Conservation (phyloP, 2,113 vertebrate species). For the Agelaius phoeniceus region DNA sequence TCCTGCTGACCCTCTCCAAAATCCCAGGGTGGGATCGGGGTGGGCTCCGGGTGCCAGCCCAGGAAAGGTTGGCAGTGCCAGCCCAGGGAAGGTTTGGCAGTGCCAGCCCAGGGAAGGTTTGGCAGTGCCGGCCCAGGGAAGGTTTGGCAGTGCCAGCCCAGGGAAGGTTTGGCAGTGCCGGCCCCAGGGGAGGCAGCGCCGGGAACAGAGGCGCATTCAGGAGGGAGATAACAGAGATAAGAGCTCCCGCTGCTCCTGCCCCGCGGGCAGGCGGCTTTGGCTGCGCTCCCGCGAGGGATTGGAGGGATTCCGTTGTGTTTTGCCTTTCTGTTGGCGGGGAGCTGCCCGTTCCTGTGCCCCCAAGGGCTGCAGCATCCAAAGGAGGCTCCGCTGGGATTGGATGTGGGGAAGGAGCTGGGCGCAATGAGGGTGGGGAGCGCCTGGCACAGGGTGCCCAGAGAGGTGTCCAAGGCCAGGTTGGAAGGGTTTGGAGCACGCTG, state of each 20-base stretch:
- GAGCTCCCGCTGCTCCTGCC: not conserved
- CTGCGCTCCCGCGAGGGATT: rapidly evolving
- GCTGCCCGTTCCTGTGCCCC: not conserved
- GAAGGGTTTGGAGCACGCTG: not conserved
- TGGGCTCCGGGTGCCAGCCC: not conserved
- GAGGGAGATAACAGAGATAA: not conserved
- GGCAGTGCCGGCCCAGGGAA: not conserved
- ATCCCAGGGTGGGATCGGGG: not conserved
- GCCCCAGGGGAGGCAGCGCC: not conserved
- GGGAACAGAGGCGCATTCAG: slow-evolving; percentile 11
- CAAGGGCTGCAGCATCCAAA: not conserved
- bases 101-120: not conserved
- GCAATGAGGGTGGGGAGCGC: rapidly evolving
- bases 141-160: no score
- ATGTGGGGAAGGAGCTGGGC: not conserved
- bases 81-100: not conserved
- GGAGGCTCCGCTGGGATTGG: rapidly evolving
- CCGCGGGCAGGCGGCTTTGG: not conserved
- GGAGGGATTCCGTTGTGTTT: not conserved
- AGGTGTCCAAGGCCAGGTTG: not conserved
- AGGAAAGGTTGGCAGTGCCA: no score
- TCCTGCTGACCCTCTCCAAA: no score
- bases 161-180: no score
- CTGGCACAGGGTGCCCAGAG: no score
- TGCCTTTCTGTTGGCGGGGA: rapidly evolving